Percentiles rank a stretch among this genome's conserved stretches.
Evolutionary conservation across 2,888 invertebrate genomes (phyloP).

Genomic region (Mayetiola destructor): DNA sequence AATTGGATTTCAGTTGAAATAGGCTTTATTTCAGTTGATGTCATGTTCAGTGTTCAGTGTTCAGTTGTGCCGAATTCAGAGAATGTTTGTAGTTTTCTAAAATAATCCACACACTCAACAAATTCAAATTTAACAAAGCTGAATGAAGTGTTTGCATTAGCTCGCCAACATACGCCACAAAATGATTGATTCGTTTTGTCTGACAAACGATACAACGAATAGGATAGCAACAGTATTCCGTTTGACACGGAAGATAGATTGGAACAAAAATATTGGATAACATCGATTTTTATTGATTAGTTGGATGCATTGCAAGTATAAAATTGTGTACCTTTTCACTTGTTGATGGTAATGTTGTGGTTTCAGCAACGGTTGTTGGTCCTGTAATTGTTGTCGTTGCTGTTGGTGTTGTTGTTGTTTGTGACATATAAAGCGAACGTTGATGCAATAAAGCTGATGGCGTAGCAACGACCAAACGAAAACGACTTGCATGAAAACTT

Average conservation of each 20-base stretch:
- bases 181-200: too few species aligned
- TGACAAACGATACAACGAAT: too few species aligned
- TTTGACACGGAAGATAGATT: background rate
- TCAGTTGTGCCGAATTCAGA: too few species aligned
- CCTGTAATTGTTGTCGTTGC: conserved; percentile 28
- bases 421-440: conserved; percentile 17
- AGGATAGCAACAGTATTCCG: background rate
- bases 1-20: too few species aligned
- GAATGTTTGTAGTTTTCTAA: too few species aligned
- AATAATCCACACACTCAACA: too few species aligned
- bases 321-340: conserved; percentile 14
- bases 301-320: conserved; percentile 17
- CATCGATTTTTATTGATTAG: background rate
- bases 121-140: too few species aligned
- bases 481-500: conserved; percentile 76
- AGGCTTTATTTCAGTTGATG: too few species aligned
- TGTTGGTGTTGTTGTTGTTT: conserved; percentile 27
- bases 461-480: conserved; percentile 36
- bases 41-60: too few species aligned
- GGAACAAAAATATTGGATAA: background rate
- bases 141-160: too few species aligned
- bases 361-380: conserved; percentile 33
- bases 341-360: conserved; percentile 4
- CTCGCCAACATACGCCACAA: too few species aligned
- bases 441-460: conserved; percentile 1